Percentiles rank a stretch among this genome's conserved stretches.
phyloP scores from a whole-genome alignment of 2,113 vertebrate species.

The Ginglymostoma cirratum region DNA sequence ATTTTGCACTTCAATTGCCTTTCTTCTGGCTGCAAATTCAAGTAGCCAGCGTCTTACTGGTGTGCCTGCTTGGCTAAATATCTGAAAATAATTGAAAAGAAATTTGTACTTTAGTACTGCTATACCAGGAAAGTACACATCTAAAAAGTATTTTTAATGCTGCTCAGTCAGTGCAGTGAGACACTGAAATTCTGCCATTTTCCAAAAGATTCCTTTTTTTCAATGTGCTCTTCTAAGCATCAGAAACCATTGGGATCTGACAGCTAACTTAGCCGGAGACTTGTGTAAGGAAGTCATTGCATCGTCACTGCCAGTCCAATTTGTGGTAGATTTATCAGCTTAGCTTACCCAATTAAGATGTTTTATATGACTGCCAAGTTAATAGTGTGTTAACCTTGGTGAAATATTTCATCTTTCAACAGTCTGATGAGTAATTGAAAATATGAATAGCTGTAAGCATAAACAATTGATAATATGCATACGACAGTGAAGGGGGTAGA shows the following conservation, averaged over 20 bases:
- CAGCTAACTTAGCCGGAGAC: not conserved
- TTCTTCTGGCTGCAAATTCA: constrained; percentile 63
- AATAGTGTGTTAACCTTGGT: not conserved
- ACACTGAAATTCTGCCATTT: not conserved
- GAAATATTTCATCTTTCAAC: not conserved
- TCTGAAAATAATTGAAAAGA: constrained; percentile 45
- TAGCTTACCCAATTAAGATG: not conserved
- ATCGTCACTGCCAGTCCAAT: not conserved
- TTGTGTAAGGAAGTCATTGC: not conserved
- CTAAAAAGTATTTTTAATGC: not conserved
- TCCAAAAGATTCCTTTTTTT: not conserved
- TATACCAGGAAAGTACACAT: not conserved
- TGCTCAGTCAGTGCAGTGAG: not conserved
- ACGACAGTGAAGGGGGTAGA: too few species aligned
- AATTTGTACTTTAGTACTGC: not conserved
- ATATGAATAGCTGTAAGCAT: not conserved
- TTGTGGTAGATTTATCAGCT: not conserved
- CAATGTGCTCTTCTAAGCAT: not conserved
- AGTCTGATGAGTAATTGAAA: too few species aligned
- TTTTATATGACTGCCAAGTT: not conserved
- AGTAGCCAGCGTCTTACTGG: constrained; percentile 66
- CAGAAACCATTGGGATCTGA: not conserved
- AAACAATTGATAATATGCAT: not conserved
- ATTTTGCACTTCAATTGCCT: constrained; percentile 63
- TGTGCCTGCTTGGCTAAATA: constrained; percentile 69